A percentile compares a stretch with the other conserved stretches of the same genome.
These are phyloP conservation scores for Herpetotheres cachinnans DNA, from an alignment of 2,113 vertebrate genomes.

Conservation along the genomic window DNA sequence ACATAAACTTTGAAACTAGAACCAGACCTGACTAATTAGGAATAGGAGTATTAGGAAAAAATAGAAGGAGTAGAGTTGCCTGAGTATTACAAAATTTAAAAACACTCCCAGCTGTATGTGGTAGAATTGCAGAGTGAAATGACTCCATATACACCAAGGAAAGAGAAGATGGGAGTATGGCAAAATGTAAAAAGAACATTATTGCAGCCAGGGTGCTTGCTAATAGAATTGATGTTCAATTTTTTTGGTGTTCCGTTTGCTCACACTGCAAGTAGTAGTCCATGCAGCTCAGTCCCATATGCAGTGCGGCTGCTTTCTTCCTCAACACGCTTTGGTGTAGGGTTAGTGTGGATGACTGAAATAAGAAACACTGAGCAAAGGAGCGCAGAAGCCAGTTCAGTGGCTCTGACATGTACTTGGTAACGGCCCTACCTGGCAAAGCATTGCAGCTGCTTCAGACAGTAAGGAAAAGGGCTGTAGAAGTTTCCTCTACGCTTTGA, in stretches of 20 bases:
- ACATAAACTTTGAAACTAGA: neutral
- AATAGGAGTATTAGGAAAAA: neutral
- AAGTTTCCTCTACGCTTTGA: neutral
- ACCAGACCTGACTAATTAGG: neutral
- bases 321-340: neutral
- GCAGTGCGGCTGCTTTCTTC: neutral
- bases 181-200: neutral
- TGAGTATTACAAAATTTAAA: neutral
- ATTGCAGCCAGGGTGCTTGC: neutral
- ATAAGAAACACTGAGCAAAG: neutral
- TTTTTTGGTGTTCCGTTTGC: neutral
- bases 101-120: neutral
- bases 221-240: neutral
- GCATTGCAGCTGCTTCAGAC: neutral
- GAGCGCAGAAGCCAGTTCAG: neutral
- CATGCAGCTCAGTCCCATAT: neutral
- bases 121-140: neutral
- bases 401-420: neutral
- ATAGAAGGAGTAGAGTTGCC: neutral
- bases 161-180: neutral
- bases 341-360: neutral
- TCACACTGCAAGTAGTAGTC: neutral
- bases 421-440: neutral
- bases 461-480: neutral
- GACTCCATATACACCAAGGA: neutral